Evolutionary conservation across 2,888 invertebrate genomes (phyloP).

Genomic region (Leptodirus hochenwartii): DNA sequence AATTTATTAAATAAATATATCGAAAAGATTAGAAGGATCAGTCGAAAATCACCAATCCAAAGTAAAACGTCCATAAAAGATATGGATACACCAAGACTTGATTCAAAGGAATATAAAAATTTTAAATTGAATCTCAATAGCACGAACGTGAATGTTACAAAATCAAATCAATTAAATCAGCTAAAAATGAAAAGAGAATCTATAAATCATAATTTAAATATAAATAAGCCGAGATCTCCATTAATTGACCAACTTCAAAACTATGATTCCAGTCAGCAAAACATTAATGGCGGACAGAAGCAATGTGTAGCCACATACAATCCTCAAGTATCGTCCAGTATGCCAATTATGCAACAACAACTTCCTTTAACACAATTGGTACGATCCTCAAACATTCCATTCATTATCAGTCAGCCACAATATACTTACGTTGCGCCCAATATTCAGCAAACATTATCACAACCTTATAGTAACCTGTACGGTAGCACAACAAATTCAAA

Average conservation of each 20-base stretch:
- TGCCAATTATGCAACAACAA: conserved; percentile 14
- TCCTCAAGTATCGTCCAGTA: conserved; percentile 16
- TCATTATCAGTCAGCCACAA: conserved; percentile 12
- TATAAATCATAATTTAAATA: background rate
- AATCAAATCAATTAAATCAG: conserved; percentile 1
- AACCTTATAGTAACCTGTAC: background rate
- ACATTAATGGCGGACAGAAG: background rate
- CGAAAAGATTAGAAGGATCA: too few species aligned
- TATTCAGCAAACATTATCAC: conserved; percentile 5
- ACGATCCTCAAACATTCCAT: conserved; percentile 11
- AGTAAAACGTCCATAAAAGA: conserved; percentile 7
- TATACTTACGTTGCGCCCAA: conserved; percentile 10
- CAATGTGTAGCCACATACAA: conserved; percentile 14
- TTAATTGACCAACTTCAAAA: background rate
- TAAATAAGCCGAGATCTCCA: background rate
- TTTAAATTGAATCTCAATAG: conserved; percentile 6
- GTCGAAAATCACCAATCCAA: too few species aligned
- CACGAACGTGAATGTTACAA: conserved; percentile 5
- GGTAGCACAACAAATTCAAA: background rate
- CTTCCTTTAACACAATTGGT: conserved; percentile 12
- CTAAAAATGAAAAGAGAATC: conserved; percentile 2
- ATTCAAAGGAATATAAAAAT: conserved; percentile 6
- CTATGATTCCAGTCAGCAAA: too few species aligned
- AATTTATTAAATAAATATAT: too few species aligned
- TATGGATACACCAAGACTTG: conserved; percentile 8